Conservation (phyloP, 1,140 invertebrate species). For the Cotesia vestalis region DNA sequence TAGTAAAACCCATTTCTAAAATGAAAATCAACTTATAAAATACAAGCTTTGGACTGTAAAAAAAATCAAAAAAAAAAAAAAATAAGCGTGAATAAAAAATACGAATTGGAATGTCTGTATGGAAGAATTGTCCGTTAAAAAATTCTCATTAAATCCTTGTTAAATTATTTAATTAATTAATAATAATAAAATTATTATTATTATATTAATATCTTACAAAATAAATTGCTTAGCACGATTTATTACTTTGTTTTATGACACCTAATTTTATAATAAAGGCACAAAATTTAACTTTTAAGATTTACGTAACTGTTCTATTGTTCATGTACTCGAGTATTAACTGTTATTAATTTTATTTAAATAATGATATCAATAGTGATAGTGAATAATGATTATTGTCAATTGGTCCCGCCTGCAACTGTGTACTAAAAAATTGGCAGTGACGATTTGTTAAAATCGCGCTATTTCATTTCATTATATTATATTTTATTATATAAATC, state of each 20-base stretch:
- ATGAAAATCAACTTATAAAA: not conserved
- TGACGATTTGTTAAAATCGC: constrained; percentile 23
- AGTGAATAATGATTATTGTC: not conserved
- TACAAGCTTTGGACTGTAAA: constrained; percentile 4
- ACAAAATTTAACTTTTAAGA: constrained; percentile 34
- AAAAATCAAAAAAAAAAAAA: constrained; percentile 10
- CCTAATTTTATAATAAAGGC: constrained; percentile 32
- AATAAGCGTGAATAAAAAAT: constrained; percentile 34
- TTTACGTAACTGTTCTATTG: not conserved
- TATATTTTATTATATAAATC: constrained; percentile 7
- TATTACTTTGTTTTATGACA: constrained; percentile 3
- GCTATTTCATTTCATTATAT: constrained; percentile 21
- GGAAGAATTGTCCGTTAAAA: constrained; percentile 45
- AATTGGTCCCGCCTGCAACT: not conserved
- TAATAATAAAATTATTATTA: constrained; percentile 6
- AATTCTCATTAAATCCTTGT: constrained; percentile 29
- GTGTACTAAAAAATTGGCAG: constrained; percentile 14
- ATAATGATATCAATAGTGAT: not conserved
- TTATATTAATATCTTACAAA: constrained; percentile 24
- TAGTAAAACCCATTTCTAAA: too few species aligned
- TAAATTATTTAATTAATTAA: constrained; percentile 47
- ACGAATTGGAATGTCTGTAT: constrained; percentile 60
- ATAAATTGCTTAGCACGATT: constrained; percentile 26
- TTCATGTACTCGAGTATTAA: not conserved
- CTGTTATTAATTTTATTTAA: constrained; percentile 5